These are phyloP conservation scores for Triops cancriformis DNA, from an alignment of 1,140 invertebrate genomes.

Conservation along the genomic window DNA sequence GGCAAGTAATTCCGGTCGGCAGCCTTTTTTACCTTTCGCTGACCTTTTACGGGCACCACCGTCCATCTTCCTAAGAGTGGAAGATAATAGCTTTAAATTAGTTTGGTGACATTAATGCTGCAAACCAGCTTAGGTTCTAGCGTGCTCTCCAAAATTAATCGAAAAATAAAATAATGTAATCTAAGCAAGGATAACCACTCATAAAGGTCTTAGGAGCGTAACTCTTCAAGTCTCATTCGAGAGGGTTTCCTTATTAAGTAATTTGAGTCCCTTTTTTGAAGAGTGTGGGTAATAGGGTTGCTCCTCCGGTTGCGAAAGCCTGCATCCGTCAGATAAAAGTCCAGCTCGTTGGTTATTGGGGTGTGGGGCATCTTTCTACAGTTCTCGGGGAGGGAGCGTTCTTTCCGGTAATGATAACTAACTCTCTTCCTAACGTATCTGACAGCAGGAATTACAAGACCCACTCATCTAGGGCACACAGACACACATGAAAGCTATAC, in stretches of 20 bases:
- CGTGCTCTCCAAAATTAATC: too few relatives aligned
- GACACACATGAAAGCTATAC: background rate
- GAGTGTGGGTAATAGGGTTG: background rate
- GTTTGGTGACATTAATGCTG: too few relatives aligned
- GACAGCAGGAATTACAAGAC: conserved; percentile 9
- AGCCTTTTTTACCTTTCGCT: too few relatives aligned
- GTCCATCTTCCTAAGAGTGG: too few relatives aligned
- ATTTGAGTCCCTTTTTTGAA: background rate
- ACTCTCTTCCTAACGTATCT: background rate
- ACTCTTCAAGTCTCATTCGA: background rate
- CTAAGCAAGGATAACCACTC: background rate
- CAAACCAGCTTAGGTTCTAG: too few relatives aligned
- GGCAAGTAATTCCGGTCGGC: too few relatives aligned
- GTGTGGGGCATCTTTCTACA: background rate
- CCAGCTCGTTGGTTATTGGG: background rate
- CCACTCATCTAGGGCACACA: background rate
- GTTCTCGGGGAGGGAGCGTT: background rate
- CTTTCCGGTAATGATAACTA: conserved; percentile 14
- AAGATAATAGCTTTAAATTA: too few relatives aligned
- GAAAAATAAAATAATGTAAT: too few relatives aligned
- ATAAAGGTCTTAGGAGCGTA: background rate
- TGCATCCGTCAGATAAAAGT: background rate
- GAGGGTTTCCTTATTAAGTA: background rate
- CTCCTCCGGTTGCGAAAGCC: background rate
- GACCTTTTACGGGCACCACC: too few relatives aligned